Base-by-base conservation (phyloP, 2,797 vertebrate species). In the Mormyrus hasselquistii region DNA sequence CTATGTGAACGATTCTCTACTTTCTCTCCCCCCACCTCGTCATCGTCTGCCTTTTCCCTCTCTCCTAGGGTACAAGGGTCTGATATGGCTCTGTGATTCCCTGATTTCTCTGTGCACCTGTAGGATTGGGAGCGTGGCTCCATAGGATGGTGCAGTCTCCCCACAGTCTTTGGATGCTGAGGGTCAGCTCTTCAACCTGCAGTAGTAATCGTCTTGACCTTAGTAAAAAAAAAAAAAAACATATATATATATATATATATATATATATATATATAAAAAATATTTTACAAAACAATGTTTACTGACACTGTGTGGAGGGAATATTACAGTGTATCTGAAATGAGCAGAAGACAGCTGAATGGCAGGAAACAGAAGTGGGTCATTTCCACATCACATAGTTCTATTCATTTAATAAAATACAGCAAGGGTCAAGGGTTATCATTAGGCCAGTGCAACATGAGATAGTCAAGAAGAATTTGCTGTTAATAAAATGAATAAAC, bases 1-100 rank as follows among this genome's bases (percentile, higher is more conserved):
- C 83, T 69, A 52, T 88, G 82, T 44, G 53, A 90, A 84, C 10
- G 76, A 88, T 65, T 87, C 76, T 84, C 89, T 55, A 69, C 57
- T 84, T 88, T 88, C 49, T 22, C 44, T 47, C 82, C 62, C 55
- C 25, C 69, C 82, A n/a, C 62, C 57, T 29, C 1, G 38, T 44
- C 16, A 9, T 41, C 55, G 79, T 82, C 50, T 47, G 52, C 38
- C 55, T 79, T 49, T 89, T 87, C 16, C 59, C 52, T 82, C 86
- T 50, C 19, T 65, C 49, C 52, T 82, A 38, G 44, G 44, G 5
- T 52, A 52, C 50, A 62, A 41, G 85, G n/a, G 49, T 79, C 59
- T 65, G 53, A 85, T n/a, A 34, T 79, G 83, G 25, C 59, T 89
- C 44, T 69, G 89, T 44, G 38, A 47, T 25, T 53, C 29, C 41